Conservation (phyloP, 2,888 invertebrate species). For the Drosophila paucipuncta region DNA sequence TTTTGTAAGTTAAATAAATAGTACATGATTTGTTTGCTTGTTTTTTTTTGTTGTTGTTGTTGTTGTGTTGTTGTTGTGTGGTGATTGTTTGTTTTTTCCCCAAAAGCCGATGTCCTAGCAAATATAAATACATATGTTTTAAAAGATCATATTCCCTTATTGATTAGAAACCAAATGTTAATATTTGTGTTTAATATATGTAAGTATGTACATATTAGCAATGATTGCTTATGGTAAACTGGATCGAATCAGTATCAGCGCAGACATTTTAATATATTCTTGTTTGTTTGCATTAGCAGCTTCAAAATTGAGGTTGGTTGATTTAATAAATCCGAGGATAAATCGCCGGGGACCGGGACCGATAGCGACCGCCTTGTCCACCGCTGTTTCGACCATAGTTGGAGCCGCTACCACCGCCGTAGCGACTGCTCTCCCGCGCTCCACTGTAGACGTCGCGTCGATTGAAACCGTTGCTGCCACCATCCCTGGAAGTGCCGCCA, state of each 20-base stretch:
- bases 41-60: conserved; percentile 24
- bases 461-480: conserved; percentile 83
- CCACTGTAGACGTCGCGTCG: conserved; percentile 81
- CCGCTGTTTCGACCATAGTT: conserved; percentile 86
- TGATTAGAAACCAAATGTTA: conserved; percentile 41
- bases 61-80: conserved; percentile 9
- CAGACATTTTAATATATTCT: conserved; percentile 26
- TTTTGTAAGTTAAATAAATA: conserved; percentile 58
- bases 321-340: conserved; percentile 74
- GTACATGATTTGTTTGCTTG: conserved; percentile 29
- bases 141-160: conserved; percentile 49
- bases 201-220: conserved; percentile 55
- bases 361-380: conserved; percentile 84
- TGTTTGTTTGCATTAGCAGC: conserved; percentile 31
- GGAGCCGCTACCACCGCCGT: conserved; percentile 84
- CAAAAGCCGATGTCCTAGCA: conserved; percentile 58
- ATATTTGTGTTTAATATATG: conserved; percentile 41
- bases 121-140: conserved; percentile 43
- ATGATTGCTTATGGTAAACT: conserved; percentile 50
- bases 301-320: conserved; percentile 24
- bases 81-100: conserved; percentile 2
- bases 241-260: conserved; percentile 43
- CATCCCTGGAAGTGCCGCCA: conserved; percentile 68
- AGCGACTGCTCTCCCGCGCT: conserved; percentile 77
- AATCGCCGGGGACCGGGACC: conserved; percentile 84